Evolutionary conservation across 2,113 vertebrate genomes (phyloP), one percentile per base, ranked within the genome.

Genomic region (Erinaceus europaeus): DNA sequence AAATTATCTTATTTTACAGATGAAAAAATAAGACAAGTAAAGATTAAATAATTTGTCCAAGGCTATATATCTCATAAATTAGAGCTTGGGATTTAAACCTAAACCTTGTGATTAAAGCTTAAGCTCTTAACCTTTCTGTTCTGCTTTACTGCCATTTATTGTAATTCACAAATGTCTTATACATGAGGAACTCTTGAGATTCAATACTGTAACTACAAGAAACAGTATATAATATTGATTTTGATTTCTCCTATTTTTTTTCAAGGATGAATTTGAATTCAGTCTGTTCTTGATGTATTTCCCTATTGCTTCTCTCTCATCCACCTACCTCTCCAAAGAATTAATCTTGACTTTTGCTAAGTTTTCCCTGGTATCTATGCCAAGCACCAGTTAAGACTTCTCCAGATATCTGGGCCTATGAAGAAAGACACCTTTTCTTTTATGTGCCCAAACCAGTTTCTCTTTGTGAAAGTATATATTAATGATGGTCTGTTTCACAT

Each of bases 41-140:
- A 61, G 42, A 50, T 94, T 36, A 62, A 75, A 59, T 65, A 73
- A 34, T 6, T 23, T 72, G 34, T 61, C 3, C 8, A 38, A 90
- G 21, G 4, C 73, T 50, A 34, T 40, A 44, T 2, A 29, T 20
- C 40, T 67, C 11, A 44, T n/a, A 62, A 73, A 38, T 38, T 34
- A 65, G 18, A 46, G 20, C 14, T 23, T 36, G 13, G 27, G 25
- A 25, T 36, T 82, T 42, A 69, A 81, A 68, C 21, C 8, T n/a
- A 84, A 84, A 4, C 27, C 64, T 62, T 68, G 11, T 4, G 59
- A 68, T 18, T 48, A 25, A 11, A 61, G 20, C 11, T 36, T 23
- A 21, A 25, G 42, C 13, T n/a, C 13, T 44, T 29, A 9, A 25
- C 9, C 32, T 12, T 15, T 88, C 53, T 40, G 17, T 17, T 74